Evolutionary conservation across 2,888 invertebrate genomes (phyloP).

Genomic region (Oligia fasciuncula): DNA sequence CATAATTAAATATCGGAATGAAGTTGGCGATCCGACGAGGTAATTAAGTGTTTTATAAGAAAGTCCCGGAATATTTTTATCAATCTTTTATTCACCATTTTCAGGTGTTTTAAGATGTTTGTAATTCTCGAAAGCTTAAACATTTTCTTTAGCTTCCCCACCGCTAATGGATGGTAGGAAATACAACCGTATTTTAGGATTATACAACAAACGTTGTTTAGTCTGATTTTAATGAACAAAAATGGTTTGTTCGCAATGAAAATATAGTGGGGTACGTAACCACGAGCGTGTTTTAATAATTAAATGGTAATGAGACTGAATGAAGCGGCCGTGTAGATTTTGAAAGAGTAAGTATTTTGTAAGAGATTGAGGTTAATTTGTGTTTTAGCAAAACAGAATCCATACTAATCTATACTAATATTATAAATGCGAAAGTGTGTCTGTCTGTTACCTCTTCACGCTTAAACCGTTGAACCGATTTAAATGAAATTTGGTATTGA

Average conservation of each 20-base stretch:
- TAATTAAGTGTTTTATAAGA: constrained; percentile 81
- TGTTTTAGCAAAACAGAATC: constrained; percentile 3
- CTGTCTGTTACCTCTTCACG: too few relatives aligned
- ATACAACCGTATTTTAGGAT: constrained; percentile 75
- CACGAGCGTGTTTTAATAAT: constrained; percentile 56
- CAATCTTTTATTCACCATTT: constrained; percentile 69
- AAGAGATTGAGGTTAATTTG: constrained; percentile 49
- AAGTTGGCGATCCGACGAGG: constrained; percentile 76
- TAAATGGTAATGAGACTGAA: constrained; percentile 43
- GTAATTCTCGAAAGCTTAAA: constrained; percentile 73
- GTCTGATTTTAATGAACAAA: constrained; percentile 73
- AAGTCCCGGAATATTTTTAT: constrained; percentile 70
- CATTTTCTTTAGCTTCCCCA: constrained; percentile 72
- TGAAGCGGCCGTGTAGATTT: constrained; percentile 20
- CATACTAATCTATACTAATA: too few relatives aligned
- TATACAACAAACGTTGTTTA: constrained; percentile 69
- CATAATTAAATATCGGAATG: constrained; percentile 85
- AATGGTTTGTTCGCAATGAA: constrained; percentile 62
- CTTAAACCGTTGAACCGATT: too few relatives aligned
- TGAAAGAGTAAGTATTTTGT: constrained; percentile 25
- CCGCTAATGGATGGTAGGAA: constrained; percentile 79
- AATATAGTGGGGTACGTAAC: constrained; percentile 52
- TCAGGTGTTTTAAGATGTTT: constrained; percentile 74
- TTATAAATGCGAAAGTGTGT: too few relatives aligned
- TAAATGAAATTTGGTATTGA: too few relatives aligned